These are phyloP conservation scores for Aegypius monachus DNA, from an alignment of 2,113 vertebrate species.

Conservation along the genomic window DNA sequence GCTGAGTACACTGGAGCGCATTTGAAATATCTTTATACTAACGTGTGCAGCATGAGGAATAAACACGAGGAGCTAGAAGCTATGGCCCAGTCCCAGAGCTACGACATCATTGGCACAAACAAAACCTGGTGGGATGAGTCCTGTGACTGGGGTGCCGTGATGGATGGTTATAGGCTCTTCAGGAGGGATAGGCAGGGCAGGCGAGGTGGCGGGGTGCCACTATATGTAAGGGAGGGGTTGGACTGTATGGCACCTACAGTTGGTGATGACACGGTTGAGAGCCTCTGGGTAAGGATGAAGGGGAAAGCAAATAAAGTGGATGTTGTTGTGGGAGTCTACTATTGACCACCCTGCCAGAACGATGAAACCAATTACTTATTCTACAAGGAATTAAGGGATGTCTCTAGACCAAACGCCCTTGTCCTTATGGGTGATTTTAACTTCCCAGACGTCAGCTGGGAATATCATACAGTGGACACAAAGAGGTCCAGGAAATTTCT, in stretches of 20 bases:
- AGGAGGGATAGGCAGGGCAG: neutral
- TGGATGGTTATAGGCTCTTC: neutral
- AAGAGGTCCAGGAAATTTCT: neutral
- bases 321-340: too few relatives aligned
- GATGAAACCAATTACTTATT: too few relatives aligned
- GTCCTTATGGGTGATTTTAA: too few relatives aligned
- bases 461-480: neutral
- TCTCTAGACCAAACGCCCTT: too few relatives aligned
- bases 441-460: neutral
- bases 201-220: neutral
- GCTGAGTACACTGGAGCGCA: neutral
- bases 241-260: neutral
- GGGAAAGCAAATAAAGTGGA: too few relatives aligned
- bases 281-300: too few relatives aligned
- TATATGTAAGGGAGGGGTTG: neutral
- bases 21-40: neutral
- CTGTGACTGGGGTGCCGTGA: neutral
- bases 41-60: rapidly evolving
- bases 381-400: too few relatives aligned
- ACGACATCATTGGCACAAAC: rapidly evolving
- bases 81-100: neutral
- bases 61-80: neutral
- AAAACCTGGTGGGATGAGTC: neutral
- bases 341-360: too few relatives aligned
- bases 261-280: too few relatives aligned